Base-by-base conservation (phyloP, 2,797 vertebrate genomes). In the Hyperoplus lanceolatus region DNA sequence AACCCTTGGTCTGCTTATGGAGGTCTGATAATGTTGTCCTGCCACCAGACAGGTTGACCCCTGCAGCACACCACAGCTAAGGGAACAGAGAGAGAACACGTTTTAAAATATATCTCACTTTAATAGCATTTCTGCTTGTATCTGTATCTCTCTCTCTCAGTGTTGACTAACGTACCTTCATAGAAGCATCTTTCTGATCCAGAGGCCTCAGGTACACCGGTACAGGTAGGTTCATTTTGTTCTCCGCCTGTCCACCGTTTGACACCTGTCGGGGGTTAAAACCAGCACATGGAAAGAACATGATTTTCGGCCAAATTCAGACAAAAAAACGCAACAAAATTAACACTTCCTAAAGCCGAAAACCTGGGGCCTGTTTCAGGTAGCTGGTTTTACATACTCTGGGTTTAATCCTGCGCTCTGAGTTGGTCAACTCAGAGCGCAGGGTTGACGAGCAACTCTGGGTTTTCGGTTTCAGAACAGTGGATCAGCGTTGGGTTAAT, bases 51-150 rank as follows among this genome's bases (percentile, higher is more conserved):
- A 99, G 88, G 88, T 98, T 98, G 79, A 99, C 97, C 10, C 97
- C 97, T 0, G 97, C 97, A 5, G 97, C 97, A 84, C 98, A 99
- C 98, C 98, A 98, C 81, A 99, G 94, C 98, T 99, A 88, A 29
- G 15, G n/a, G 38, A 29, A 65, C 29, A 82, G 13, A 72, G 18
- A 61, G 5, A 12, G 1, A 38, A 51, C 3, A 18, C 0, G 39
- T 50, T 15, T n/a, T 48, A 45, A 62, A 29, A 61, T 21, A 41
- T 13, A 4, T 21, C 3, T 16, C 4, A 10, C 0, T 6, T 9
- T 39, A 2, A 50, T 4, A 11, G 38, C 2, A 38, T 38, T 29
- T n/a, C 55, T 5, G 9, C 7, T 48, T 63, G 14, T 50, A 38
- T 73, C 5, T 4, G 9, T 14, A n/a, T 5, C 29, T 1, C 1